These are phyloP conservation scores for Scaptomyza cyrtandrae DNA, from an alignment of 2,888 invertebrate species.

Conservation along the genomic window DNA sequence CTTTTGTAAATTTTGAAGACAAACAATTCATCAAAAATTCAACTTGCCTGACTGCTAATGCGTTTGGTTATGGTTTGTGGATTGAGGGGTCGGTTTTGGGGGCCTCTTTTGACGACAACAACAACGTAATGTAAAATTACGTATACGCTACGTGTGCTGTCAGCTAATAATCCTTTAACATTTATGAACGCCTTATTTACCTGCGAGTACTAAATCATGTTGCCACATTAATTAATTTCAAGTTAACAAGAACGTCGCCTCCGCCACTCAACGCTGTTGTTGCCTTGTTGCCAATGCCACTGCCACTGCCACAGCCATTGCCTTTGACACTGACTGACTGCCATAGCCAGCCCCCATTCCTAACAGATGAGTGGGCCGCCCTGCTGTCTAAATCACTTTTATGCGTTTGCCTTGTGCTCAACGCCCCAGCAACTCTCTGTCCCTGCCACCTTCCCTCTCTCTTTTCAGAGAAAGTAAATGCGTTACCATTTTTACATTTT, in stretches of 20 bases:
- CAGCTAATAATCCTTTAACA: slow-evolving; percentile 79
- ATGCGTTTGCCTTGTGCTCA: slow-evolving; percentile 64
- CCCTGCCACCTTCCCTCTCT: not conserved
- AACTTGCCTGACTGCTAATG: slow-evolving; percentile 52
- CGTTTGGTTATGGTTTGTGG: slow-evolving; percentile 33
- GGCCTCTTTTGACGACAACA: slow-evolving; percentile 35
- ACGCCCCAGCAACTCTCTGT: slow-evolving; percentile 41
- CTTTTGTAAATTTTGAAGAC: slow-evolving; percentile 74
- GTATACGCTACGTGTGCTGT: slow-evolving; percentile 73
- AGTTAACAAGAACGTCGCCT: slow-evolving; percentile 63
- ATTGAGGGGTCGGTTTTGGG: not conserved
- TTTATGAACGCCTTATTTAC: slow-evolving; percentile 78
- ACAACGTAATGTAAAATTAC: slow-evolving; percentile 52
- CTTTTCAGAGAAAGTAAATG: slow-evolving; percentile 23
- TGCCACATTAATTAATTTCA: slow-evolving; percentile 79
- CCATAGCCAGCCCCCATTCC: slow-evolving; percentile 3
- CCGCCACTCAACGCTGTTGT: slow-evolving; percentile 40
- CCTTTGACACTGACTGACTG: slow-evolving; percentile 41
- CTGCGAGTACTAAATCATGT: slow-evolving; percentile 78
- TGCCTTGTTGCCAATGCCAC: slow-evolving; percentile 25
- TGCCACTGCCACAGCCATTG: slow-evolving; percentile 16
- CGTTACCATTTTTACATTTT: slow-evolving; percentile 53
- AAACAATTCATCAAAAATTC: slow-evolving; percentile 78
- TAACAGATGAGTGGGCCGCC: slow-evolving; percentile 55
- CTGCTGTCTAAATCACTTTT: slow-evolving; percentile 73